phyloP scores from a whole-genome alignment of 2,797 vertebrate genomes.

The Naso thynnoides region DNA sequence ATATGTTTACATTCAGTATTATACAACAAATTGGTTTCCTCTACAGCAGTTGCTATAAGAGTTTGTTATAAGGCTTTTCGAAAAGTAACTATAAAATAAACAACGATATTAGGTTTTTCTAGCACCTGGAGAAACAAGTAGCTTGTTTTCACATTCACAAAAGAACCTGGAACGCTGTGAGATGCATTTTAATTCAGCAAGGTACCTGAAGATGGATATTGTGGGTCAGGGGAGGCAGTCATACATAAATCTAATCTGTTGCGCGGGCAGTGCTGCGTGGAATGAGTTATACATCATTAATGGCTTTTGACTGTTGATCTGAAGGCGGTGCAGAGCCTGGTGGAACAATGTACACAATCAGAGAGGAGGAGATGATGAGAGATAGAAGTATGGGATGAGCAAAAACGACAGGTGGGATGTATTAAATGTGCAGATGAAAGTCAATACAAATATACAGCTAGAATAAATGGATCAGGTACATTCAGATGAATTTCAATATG shows the following conservation, averaged over 20 bases:
- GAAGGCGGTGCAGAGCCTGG: slow-evolving; percentile 9
- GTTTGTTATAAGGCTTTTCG: too few relatives aligned
- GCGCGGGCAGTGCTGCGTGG: slow-evolving; percentile 38
- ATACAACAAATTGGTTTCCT: too few relatives aligned
- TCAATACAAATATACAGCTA: slow-evolving; percentile 70
- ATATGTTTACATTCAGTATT: too few relatives aligned
- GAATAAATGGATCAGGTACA: slow-evolving; percentile 47
- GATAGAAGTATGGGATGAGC: slow-evolving; percentile 9
- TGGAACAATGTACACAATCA: slow-evolving; percentile 49
- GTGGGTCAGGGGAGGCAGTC: slow-evolving; percentile 53
- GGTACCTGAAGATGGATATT: slow-evolving; percentile 59
- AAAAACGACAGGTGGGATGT: slow-evolving; percentile 24
- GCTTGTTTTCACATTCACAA: slow-evolving; percentile 27
- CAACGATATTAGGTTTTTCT: too few relatives aligned
- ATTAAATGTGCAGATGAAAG: slow-evolving; percentile 69
- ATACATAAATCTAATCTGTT: slow-evolving; percentile 74
- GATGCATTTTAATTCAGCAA: slow-evolving; percentile 56
- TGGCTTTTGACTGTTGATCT: slow-evolving; percentile 68
- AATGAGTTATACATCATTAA: slow-evolving; percentile 77
- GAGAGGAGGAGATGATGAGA: slow-evolving; percentile 20
- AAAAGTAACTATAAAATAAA: too few relatives aligned
- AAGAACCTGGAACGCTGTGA: background rate
- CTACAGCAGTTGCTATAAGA: too few relatives aligned
- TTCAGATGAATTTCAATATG: slow-evolving; percentile 51
- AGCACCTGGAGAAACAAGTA: background rate